Evolutionary conservation across 2,888 invertebrate species (phyloP), one percentile per base, ranked within the genome.

Genomic region (Tanypteryx hageni): DNA sequence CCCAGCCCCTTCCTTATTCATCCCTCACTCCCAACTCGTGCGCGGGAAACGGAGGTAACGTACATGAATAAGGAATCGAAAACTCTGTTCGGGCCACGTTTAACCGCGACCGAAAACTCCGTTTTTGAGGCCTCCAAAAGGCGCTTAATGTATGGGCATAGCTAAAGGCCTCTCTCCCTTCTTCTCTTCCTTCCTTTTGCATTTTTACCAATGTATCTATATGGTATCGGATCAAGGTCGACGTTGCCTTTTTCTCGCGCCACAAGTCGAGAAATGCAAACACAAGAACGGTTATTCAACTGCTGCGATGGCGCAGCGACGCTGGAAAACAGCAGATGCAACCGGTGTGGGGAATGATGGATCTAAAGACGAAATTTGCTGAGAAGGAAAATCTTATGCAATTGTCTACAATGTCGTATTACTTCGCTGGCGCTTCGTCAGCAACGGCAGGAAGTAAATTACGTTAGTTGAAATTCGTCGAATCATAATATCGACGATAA

Each of bases 271-370:
- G 64, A 89, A 89, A 89, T 89, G 64, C 64, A 89, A 89, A 89
- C 89, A 89, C 89, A 64, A 89, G 89, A 89, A 89, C 89, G 89
- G 89, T 89, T 89, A 89, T 89, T 89, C 89, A 89, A 89, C 89
- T 64, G 89, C 61, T 44, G 27, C 68, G 89, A 89, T 89, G 61
- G 89, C 89, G 89, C 89, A 89, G 89, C n/a, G 68, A 44, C 61
- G 86, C 61, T 31, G 68, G 27, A 76, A 76, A 76, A 27, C 22
- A n/a, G 44, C 3, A 44, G 44, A 44, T 44, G 44, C 44, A 44
- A 44, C 44, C 44, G 44, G 3, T 44, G 44, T 44, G 44, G 5
- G 44, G 5, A 44, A 44, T 44, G 44, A 44, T 44, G 5, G 44
- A 44, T 44, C 5, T 44, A 1, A 44, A 5, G 44, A 5, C 44